A percentile compares a stretch with the other conserved stretches of the same genome.
These are phyloP conservation scores for Andrena trimmerana DNA, from an alignment of 2,888 invertebrate genomes.

Conservation along the genomic window DNA sequence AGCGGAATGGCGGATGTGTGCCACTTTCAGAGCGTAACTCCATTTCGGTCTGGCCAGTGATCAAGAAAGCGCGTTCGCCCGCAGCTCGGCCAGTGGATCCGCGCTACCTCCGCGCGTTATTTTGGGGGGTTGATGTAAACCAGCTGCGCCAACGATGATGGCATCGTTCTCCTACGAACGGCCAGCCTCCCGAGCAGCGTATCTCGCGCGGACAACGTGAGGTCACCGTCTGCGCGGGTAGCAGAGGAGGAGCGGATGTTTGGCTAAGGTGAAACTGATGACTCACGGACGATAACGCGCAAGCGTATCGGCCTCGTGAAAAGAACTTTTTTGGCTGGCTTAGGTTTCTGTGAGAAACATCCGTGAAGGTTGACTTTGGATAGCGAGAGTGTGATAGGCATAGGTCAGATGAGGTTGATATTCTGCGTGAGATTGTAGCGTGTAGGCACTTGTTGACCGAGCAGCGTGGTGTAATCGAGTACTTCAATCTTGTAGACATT, in stretches of 20 bases:
- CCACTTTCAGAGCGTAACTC: conserved; percentile 35
- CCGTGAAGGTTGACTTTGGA: conserved; percentile 8
- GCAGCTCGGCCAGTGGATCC: not conserved
- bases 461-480: too few species aligned
- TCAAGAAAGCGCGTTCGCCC: conserved; percentile 11
- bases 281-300: conserved; percentile 18
- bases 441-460: too few species aligned
- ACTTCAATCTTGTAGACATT: too few species aligned
- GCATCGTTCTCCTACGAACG: conserved; percentile 54
- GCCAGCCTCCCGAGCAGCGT: conserved; percentile 4
- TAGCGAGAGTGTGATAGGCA: not conserved
- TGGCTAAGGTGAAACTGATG: conserved; percentile 33
- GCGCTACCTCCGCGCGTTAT: conserved; percentile 49
- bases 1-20: not conserved
- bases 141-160: conserved; percentile 50
- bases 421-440: too few species aligned
- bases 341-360: not conserved
- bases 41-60: conserved; percentile 39
- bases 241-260: conserved; percentile 49
- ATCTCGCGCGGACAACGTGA: conserved; percentile 35
- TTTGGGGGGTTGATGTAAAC: conserved; percentile 69
- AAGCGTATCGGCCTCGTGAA: not conserved
- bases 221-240: conserved; percentile 53
- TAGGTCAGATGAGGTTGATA: too few species aligned
- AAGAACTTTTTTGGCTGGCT: not conserved